A percentile compares a stretch with the other conserved stretches of the same genome.
Evolutionary conservation across 2,888 invertebrate species (phyloP).

Genomic region (Bursaphelenchus okinawaensis): DNA sequence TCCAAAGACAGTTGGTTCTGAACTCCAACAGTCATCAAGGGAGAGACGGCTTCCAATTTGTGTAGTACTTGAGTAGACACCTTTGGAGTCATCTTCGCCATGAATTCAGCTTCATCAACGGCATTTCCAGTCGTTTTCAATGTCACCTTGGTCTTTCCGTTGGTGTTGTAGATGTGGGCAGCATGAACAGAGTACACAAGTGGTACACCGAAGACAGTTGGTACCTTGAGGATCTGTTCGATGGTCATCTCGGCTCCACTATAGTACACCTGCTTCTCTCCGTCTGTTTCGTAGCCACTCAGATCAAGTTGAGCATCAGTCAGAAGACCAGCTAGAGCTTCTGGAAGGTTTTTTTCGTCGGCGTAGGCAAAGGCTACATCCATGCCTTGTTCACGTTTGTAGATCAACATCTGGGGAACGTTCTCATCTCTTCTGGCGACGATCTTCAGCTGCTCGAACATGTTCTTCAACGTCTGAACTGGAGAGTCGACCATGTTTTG

Average conservation of each 20-base stretch:
- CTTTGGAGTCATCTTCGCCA: constrained; percentile 10
- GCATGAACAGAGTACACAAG: constrained; percentile 18
- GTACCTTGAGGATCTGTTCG: constrained; percentile 28
- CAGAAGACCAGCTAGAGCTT: neutral
- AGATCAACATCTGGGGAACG: neutral
- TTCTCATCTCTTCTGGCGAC: constrained; percentile 1
- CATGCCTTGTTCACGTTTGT: constrained; percentile 8
- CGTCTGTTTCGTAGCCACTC: constrained; percentile 10
- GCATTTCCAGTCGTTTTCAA: constrained; percentile 8
- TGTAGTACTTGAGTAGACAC: constrained; percentile 10
- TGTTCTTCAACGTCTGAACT: constrained; percentile 9
- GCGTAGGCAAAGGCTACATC: neutral
- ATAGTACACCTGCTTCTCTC: neutral
- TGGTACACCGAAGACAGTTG: constrained; percentile 41
- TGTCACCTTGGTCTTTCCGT: constrained; percentile 11
- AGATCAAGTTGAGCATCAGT: constrained; percentile 10
- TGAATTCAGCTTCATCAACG: constrained; percentile 5
- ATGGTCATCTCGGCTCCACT: constrained; percentile 15
- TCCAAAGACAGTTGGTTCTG: constrained; percentile 12
- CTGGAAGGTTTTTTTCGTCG: constrained; percentile 7
- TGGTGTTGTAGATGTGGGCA: constrained; percentile 20
- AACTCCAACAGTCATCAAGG: constrained; percentile 16
- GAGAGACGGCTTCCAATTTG: constrained; percentile 21
- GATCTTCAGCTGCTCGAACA: constrained; percentile 3
- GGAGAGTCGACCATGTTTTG: constrained; percentile 4